Conservation (phyloP, 2,797 vertebrate genomes). For the Lerista edwardsae region DNA sequence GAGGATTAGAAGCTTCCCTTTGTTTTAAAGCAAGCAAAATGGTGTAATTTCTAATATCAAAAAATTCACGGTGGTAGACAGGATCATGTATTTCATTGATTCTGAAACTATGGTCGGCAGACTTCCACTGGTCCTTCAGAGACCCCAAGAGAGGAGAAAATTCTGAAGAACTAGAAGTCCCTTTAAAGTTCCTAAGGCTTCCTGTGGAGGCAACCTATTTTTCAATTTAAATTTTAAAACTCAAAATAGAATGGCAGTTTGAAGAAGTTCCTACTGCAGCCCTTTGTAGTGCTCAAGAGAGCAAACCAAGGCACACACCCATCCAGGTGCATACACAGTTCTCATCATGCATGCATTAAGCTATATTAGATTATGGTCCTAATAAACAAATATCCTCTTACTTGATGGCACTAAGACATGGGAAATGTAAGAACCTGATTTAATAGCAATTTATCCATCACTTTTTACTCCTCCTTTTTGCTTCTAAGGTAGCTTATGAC, state of each 20-base stretch:
- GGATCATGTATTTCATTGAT: not conserved
- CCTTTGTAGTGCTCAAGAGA: not conserved
- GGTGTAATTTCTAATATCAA: not conserved
- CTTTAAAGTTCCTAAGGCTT: not conserved
- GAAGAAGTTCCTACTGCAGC: not conserved
- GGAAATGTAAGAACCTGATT: too few relatives aligned
- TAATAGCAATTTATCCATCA: too few relatives aligned
- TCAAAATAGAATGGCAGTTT: slow-evolving; percentile 3
- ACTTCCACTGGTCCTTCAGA: not conserved
- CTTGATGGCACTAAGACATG: too few relatives aligned
- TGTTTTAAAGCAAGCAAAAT: not conserved
- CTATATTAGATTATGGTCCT: not conserved
- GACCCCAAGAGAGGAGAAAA: not conserved
- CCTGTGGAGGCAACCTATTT: not conserved
- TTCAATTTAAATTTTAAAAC: not conserved
- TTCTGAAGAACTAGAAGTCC: not conserved
- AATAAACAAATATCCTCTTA: not conserved
- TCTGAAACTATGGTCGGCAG: not conserved
- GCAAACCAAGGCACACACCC: not conserved
- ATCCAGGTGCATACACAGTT: not conserved
- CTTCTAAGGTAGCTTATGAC: too few relatives aligned
- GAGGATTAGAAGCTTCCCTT: not conserved
- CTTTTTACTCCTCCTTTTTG: too few relatives aligned
- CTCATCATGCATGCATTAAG: not conserved
- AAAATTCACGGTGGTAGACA: not conserved